Percentiles rank a stretch among this genome's conserved stretches.
These are phyloP conservation scores for Ricordea florida DNA, from an alignment of 92 coral and sea anemone species.

Conservation along the genomic window DNA sequence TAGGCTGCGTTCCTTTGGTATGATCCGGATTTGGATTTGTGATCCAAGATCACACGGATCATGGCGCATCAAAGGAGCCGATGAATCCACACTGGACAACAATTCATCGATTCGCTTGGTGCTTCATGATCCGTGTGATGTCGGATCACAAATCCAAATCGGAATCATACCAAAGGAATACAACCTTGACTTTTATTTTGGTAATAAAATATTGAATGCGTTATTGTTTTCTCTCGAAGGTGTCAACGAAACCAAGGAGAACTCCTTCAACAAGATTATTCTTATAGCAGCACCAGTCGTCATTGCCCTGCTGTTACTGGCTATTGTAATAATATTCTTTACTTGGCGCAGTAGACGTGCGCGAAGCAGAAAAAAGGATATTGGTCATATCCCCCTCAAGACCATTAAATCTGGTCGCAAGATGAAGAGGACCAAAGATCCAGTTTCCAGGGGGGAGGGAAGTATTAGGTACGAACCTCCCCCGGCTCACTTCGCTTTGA, in stretches of 20 bases:
- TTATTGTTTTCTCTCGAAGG: conserved; percentile 11
- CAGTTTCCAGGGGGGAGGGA: background rate
- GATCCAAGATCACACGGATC: no score
- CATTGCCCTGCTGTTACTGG: background rate
- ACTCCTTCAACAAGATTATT: background rate
- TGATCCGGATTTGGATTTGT: no score
- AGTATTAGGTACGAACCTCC: conserved; percentile 14
- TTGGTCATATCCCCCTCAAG: background rate
- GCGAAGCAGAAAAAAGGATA: background rate
- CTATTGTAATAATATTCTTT: background rate
- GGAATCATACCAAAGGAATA: no score
- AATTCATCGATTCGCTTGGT: no score
- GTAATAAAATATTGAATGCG: no score
- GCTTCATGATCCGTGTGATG: no score
- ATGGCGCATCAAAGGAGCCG: no score
- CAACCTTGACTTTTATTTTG: no score
- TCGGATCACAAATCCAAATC: no score
- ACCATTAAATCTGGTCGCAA: background rate
- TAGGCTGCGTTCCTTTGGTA: no score
- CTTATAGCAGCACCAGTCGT: conserved; percentile 4
- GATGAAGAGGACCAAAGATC: background rate
- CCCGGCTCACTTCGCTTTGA: background rate
- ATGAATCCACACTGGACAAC: no score
- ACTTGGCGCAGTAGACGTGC: background rate
- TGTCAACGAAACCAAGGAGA: background rate